Base-by-base conservation (phyloP, 2,888 invertebrate genomes). In the Caenorhabditis virilis region DNA sequence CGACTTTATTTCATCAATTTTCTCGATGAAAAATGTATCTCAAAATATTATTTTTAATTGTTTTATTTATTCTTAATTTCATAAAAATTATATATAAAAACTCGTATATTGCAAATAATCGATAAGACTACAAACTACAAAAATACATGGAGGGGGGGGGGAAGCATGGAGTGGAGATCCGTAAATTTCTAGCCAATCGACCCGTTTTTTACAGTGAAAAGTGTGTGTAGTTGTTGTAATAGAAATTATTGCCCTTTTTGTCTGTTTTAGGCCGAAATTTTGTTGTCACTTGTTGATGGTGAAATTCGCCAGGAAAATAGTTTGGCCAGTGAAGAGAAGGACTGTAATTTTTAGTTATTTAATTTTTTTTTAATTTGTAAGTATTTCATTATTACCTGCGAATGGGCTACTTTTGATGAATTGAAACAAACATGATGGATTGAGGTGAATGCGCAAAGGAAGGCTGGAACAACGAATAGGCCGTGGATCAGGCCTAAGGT, bases 401-500 rank as follows among this genome's bases (percentile, higher is more conserved):
- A 56, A 30, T 58, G 60, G 0, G 57, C 60, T 2, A 66, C 59
- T 52, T 52, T 66, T 11, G 56, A 26, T 16, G 55, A 52, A 11
- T 56, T 47, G 36, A 61, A 64, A 27, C 46, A 53, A 4, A 49
- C 42, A 13, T 69, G 45, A 45, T 67, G 61, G 25, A 77, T 60
- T n/a, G 69, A 53, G n/a, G 78, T 70, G 39, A 80, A 68, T 6
- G 78, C 70, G 57, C 78, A 80, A 7, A 81, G 64, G 52, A 78
- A 69, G 25, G 76, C 72, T 2, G 80, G 80, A 27, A 80, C 74
- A 45, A 80, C 56, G 49, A 80, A 62, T 3, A 80, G 62, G 43
- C 77, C 80, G 42, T 80, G 80, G 27, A 80, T 61, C 7, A 80
- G 67, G 7, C 79, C 79, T 4, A 80, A 63, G 6, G 71, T 64